Conservation (phyloP, 2,888 invertebrate genomes). For the Ennomos fuscantarius region DNA sequence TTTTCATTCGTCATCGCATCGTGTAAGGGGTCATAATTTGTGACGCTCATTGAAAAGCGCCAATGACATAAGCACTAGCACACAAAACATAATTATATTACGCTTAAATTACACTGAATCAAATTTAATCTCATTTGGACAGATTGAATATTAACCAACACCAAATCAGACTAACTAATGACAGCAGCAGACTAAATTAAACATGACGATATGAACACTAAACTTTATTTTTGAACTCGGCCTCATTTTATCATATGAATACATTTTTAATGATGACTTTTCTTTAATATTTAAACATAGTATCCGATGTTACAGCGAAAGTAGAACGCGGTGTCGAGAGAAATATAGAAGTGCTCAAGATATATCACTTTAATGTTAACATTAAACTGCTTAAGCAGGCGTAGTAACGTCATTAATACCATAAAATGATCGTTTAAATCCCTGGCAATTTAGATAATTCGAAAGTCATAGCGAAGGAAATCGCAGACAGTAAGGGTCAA, state of each 20-base stretch:
- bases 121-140: constrained; percentile 33
- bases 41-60: constrained; percentile 55
- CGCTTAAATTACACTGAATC: constrained; percentile 26
- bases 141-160: constrained; percentile 32
- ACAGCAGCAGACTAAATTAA: constrained; percentile 35
- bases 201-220: constrained; percentile 31
- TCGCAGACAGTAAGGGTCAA: constrained; percentile 22
- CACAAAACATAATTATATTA: constrained; percentile 23
- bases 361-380: constrained; percentile 42
- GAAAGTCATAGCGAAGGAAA: constrained; percentile 34
- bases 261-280: constrained; percentile 39
- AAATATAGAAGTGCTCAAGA: constrained; percentile 42
- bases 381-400: no score
- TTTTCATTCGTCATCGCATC: constrained; percentile 67
- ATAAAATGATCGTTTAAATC: constrained; percentile 32
- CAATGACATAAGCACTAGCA: constrained; percentile 57
- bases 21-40: constrained; percentile 44
- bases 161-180: constrained; percentile 30
- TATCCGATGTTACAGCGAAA: constrained; percentile 45
- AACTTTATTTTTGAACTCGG: constrained; percentile 26
- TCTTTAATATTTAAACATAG: constrained; percentile 49
- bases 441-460: constrained; percentile 28
- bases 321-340: constrained; percentile 44
- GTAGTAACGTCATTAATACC: constrained; percentile 45
- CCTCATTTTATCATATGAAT: constrained; percentile 45